phyloP scores from a whole-genome alignment of 2,113 vertebrate species.

The Indri indri region DNA sequence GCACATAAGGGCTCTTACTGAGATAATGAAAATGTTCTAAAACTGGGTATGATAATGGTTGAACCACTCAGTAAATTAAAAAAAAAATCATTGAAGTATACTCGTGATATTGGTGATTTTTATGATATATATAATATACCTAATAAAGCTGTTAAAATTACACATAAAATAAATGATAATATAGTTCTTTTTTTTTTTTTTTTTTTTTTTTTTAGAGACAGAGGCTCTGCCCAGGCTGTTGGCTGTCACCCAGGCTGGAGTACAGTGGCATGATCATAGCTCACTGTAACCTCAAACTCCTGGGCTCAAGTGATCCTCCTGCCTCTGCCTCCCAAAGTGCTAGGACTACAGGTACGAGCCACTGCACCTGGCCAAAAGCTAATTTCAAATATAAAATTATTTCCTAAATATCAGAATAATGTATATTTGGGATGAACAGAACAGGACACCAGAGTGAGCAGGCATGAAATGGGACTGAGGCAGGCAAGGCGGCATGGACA shows the following conservation, averaged over 20 bases:
- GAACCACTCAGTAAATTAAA: not conserved
- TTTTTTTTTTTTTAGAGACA: too few relatives aligned
- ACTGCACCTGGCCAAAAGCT: too few relatives aligned
- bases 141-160: not conserved
- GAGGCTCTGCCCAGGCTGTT: too few relatives aligned
- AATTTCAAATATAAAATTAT: not conserved
- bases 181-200: not conserved
- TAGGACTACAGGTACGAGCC: too few relatives aligned
- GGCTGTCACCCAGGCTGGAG: too few relatives aligned
- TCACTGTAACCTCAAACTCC: too few relatives aligned
- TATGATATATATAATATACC: not conserved
- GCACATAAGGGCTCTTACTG: not conserved
- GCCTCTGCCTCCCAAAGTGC: too few relatives aligned
- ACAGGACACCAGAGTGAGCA: accelerated
- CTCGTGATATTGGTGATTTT: not conserved
- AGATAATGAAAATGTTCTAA: not conserved
- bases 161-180: not conserved
- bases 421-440: not conserved
- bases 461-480: not conserved
- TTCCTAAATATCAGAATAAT: not conserved
- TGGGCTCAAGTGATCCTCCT: too few relatives aligned
- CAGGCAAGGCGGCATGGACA: too few relatives aligned
- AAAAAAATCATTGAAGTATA: not conserved
- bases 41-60: not conserved
- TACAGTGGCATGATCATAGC: too few relatives aligned